Evolutionary conservation across 2,888 invertebrate genomes (phyloP).

Genomic region (Megastigmus dorsalis): DNA sequence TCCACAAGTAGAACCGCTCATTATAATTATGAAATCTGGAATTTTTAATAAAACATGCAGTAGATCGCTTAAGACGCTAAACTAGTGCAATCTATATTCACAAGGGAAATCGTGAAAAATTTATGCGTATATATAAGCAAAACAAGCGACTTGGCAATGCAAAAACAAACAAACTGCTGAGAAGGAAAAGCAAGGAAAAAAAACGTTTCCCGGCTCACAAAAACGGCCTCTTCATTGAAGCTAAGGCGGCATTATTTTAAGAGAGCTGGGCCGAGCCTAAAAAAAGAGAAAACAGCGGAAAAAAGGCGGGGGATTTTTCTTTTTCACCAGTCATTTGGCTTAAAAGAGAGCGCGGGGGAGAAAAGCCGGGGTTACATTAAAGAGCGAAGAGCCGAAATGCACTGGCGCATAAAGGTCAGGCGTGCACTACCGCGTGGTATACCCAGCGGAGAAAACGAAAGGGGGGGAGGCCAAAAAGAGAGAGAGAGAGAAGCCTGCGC

Average conservation of each 20-base stretch:
- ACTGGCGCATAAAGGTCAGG: not conserved
- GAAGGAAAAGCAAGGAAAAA: too few relatives aligned
- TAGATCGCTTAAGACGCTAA: too few relatives aligned
- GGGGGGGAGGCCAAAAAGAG: not conserved
- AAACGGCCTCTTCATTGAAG: slow-evolving; percentile 7
- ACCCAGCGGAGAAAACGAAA: too few relatives aligned
- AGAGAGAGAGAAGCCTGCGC: too few relatives aligned
- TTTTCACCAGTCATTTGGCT: slow-evolving; percentile 29
- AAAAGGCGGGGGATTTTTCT: slow-evolving; percentile 13
- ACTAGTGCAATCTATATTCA: too few relatives aligned
- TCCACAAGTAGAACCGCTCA: too few relatives aligned
- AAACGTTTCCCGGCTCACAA: not conserved
- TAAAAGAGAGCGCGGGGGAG: not conserved
- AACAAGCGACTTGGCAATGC: not conserved
- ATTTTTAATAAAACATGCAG: too few relatives aligned
- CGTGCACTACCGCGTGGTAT: too few relatives aligned
- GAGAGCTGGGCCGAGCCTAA: not conserved
- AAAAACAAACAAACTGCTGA: not conserved
- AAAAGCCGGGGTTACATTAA: not conserved
- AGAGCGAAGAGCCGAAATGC: slow-evolving; percentile 15
- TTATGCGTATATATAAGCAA: too few relatives aligned
- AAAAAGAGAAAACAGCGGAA: not conserved
- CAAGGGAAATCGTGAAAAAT: too few relatives aligned
- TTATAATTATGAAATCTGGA: too few relatives aligned
- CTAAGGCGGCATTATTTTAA: not conserved